These are phyloP conservation scores for Mantis religiosa DNA, from an alignment of 2,888 invertebrate species.

Conservation along the genomic window DNA sequence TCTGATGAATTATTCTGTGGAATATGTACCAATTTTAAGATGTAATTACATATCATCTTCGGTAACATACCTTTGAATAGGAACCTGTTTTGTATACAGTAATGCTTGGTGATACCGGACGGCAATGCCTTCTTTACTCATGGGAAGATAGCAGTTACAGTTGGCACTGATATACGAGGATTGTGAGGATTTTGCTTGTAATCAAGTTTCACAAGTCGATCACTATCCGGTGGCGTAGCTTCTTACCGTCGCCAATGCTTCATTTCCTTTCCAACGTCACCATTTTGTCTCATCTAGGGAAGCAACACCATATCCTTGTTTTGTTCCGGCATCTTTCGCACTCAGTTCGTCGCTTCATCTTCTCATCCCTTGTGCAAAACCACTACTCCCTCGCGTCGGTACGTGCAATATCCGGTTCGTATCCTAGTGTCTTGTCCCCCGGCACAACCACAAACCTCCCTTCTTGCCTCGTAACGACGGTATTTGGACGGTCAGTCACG, in stretches of 20 bases:
- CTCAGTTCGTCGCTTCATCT: neutral
- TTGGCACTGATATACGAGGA: too few relatives aligned
- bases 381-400: neutral
- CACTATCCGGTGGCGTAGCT: too few relatives aligned
- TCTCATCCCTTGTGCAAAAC: neutral
- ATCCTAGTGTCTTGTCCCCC: neutral
- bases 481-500: neutral
- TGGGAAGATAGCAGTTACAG: too few relatives aligned
- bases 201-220: too few relatives aligned
- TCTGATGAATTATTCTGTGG: too few relatives aligned
- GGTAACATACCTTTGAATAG: too few relatives aligned
- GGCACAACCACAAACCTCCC: neutral
- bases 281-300: neutral
- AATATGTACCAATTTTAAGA: too few relatives aligned
- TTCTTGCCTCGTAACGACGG: neutral
- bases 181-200: too few relatives aligned
- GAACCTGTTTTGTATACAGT: too few relatives aligned
- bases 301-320: neutral
- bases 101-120: too few relatives aligned
- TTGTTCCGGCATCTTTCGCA: neutral
- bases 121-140: too few relatives aligned
- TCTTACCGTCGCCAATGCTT: neutral
- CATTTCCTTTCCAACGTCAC: neutral
- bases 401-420: conserved; percentile 12
- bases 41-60: too few relatives aligned